phyloP scores from a whole-genome alignment of 1,140 invertebrate species.

The Pachypsylla venusta region DNA sequence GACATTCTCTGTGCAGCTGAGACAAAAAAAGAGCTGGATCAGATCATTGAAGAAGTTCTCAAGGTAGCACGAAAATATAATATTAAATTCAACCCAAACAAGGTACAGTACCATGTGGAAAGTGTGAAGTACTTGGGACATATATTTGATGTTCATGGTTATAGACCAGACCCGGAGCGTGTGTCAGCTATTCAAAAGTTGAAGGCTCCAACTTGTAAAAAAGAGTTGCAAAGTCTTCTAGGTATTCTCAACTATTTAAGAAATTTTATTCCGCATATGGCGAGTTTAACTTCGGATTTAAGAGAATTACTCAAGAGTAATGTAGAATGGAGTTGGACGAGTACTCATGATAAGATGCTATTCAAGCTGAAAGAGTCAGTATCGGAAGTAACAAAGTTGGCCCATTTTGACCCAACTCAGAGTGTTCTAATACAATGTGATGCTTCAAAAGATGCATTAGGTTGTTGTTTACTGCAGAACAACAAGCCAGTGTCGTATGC shows the following conservation, averaged over 20 bases:
- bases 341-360: constrained; percentile 16
- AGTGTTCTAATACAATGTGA: constrained; percentile 24
- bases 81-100: constrained; percentile 28
- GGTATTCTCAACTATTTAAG: constrained; percentile 28
- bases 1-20: neutral
- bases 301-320: constrained; percentile 19
- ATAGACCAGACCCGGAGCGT: constrained; percentile 28
- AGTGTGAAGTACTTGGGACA: constrained; percentile 28
- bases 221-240: constrained; percentile 27
- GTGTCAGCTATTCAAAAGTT: constrained; percentile 28
- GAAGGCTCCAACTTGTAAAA: constrained; percentile 23
- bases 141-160: constrained; percentile 25
- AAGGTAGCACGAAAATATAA: constrained; percentile 16
- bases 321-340: constrained; percentile 17
- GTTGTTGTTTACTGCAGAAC: constrained; percentile 24
- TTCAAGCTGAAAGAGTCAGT: constrained; percentile 21
- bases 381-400: constrained; percentile 18
- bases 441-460: constrained; percentile 24
- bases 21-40: constrained; percentile 12
- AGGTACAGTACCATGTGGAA: constrained; percentile 23
- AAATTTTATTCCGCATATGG: constrained; percentile 22
- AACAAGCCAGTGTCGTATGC: constrained; percentile 30
- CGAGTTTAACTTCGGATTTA: constrained; percentile 16
- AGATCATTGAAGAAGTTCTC: constrained; percentile 12
- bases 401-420: constrained; percentile 20